Percentiles rank a stretch among this genome's conserved stretches.
Conservation (phyloP, 2,888 invertebrate species). For the Saturnia pavonia region DNA sequence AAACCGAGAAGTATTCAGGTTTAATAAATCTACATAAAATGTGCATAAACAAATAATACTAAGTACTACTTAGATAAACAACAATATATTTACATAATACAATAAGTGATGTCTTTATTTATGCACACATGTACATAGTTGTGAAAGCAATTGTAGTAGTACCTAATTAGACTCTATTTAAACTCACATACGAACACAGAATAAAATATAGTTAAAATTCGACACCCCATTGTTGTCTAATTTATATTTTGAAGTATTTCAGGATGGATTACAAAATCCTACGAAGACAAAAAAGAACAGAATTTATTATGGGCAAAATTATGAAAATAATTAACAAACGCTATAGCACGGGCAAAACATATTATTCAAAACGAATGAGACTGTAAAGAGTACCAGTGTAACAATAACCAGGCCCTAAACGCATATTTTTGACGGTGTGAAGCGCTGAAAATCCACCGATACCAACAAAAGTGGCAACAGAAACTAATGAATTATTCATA, state of each 20-base stretch:
- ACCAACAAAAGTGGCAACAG: slow-evolving; percentile 81
- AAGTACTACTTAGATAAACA: too few relatives aligned
- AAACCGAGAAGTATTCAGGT: too few relatives aligned
- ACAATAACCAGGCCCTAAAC: slow-evolving; percentile 74
- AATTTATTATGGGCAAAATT: background rate
- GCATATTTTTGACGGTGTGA: slow-evolving; percentile 78
- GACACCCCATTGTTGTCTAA: too few relatives aligned
- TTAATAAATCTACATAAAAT: too few relatives aligned
- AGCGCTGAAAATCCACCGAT: slow-evolving; percentile 81
- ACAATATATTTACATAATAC: too few relatives aligned
- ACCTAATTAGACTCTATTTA: too few relatives aligned
- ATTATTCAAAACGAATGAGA: slow-evolving; percentile 63
- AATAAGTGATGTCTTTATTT: too few relatives aligned
- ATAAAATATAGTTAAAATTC: too few relatives aligned
- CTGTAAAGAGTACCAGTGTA: slow-evolving; percentile 61
- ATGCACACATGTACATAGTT: too few relatives aligned
- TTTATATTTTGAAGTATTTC: background rate
- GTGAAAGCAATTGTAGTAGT: too few relatives aligned
- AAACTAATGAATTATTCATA: slow-evolving; percentile 82
- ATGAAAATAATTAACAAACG: slow-evolving; percentile 46
- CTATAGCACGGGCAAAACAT: slow-evolving; percentile 40
- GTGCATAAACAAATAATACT: too few relatives aligned
- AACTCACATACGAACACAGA: too few relatives aligned
- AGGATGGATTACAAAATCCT: background rate
- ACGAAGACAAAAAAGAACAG: background rate